Conservation (phyloP, 1,140 invertebrate genomes). For the Mylabris phalerata region DNA sequence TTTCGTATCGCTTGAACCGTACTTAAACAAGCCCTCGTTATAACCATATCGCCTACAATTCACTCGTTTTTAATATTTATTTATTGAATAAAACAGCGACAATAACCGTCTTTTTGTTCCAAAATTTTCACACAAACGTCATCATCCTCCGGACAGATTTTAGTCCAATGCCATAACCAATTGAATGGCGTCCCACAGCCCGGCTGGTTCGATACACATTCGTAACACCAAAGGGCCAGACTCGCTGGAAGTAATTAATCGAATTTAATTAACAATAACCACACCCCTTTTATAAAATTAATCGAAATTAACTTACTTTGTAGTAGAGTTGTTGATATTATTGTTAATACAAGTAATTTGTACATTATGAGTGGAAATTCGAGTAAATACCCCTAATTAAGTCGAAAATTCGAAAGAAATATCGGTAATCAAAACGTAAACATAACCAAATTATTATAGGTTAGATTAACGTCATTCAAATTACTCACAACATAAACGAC, state of each 20-base stretch:
- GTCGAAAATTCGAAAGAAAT: no score
- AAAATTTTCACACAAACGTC: constrained; percentile 89
- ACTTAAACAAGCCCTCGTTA: constrained; percentile 82
- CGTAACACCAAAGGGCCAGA: constrained; percentile 70
- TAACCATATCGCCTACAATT: constrained; percentile 61
- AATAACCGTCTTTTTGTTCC: constrained; percentile 75
- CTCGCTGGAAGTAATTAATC: not conserved
- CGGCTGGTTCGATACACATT: constrained; percentile 81
- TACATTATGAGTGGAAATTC: no score
- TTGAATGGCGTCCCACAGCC: constrained; percentile 81
- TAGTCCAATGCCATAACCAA: constrained; percentile 69
- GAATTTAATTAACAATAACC: no score
- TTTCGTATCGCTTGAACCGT: constrained; percentile 65
- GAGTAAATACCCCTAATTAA: no score
- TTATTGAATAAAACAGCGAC: not conserved
- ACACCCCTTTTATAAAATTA: no score
- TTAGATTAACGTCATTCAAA: no score
- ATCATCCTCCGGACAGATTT: constrained; percentile 70
- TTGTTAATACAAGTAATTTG: no score
- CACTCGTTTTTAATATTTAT: not conserved
- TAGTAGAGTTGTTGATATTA: no score
- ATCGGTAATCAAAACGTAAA: no score
- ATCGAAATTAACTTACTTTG: no score
- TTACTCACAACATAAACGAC: no score
- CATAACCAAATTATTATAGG: no score